Base-by-base conservation (phyloP, 2,888 invertebrate species). In the Caenorhabditis sulstoni region DNA sequence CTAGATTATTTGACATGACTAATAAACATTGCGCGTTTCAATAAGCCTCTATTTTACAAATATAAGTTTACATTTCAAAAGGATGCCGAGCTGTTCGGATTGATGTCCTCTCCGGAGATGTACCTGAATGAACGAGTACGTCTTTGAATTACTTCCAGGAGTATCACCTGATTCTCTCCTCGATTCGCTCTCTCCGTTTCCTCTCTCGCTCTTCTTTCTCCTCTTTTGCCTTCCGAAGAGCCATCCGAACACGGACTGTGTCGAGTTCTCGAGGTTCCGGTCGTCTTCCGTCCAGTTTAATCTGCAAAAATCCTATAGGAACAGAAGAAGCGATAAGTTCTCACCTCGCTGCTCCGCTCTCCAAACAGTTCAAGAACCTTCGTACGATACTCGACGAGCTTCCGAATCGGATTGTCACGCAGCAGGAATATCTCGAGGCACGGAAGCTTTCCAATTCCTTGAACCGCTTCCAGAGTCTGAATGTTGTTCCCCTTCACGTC, bases 291-390 rank as follows among this genome's bases (percentile, higher is more conserved):
- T 98, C 97, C 76, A 97, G 91, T 88, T 94, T 94, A 44, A 97
- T 85, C 91, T 91, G 67, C 8, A 67, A 39, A 39, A 41, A 74
- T 16, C 78, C 47, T 12, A 4, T 11, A 41, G 3, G 23, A 39
- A 7, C 29, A 11, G 14, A 37, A 45, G 16, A 57, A 14, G 1
- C 12, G 4, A 47, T 1, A 49, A 18, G 3, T 23, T 5, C 53
- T 47, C 83, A 91, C 93, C 90, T 96, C 95, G 14, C 93, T 92
- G 86, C 95, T 95, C 81, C 96, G 93, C 49, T 94, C 93, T 58
- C 94, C 94, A 90, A 97, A 96, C 86, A 94, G 93, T 87, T 96
- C 95, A 83, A 97, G 92, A 2, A 96, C 95, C 89, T 95, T 95
- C 0, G 95, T 94, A 87, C 97, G 64, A 53, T 85, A 85, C 45